Evolutionary conservation across 2,888 invertebrate genomes (phyloP), one percentile per base, ranked within the genome.

Genomic region (Oxycera nigricornis): DNA sequence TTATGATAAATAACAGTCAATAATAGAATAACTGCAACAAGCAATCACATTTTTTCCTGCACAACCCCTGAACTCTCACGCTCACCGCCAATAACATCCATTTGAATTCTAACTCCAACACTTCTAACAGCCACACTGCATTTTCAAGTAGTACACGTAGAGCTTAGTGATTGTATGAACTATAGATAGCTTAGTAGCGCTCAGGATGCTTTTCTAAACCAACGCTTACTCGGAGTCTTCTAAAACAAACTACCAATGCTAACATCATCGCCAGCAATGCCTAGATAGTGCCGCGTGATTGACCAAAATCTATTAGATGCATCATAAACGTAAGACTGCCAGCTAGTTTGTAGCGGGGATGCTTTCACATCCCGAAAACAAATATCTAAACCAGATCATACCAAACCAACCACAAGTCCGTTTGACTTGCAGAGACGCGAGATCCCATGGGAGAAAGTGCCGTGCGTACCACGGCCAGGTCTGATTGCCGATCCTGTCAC

Each of bases 391-490:
- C 11, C 17, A 39, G 24, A 30, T 41, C 11, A 14, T 28, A 46
- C 11, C 41, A 55, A 68, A 68, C 68, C 68, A 68, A 70, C 52
- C 35, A 22, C 39, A 31, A 59, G 59, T 57, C 72, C 59, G 46
- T 31, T 72, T 72, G 59, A 74, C 87, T 91, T 91, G 87, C 91
- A 92, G 92, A 91, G 90, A 87, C 89, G 89, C 85, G 87, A 89
- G 86, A 91, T 94, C 82, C 93, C 94, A 82, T 94, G 94, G 94
- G 93, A 94, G 87, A 93, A 93, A 89, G 92, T 93, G 86, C 94
- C 94, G 82, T 92, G 89, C 87, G 94, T 94, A 82, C 93, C 94
- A 80, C 89, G 94, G 80, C 94, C 94, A 81, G 93, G 94, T 82
- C 89, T 94, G 85, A 91, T 94, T 80, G 90, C 93, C 79, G 93